Percentiles rank a stretch among this genome's conserved stretches.
These are phyloP conservation scores for Acanthosepion lycidas DNA, from an alignment of 2,888 invertebrate genomes.

Conservation along the genomic window DNA sequence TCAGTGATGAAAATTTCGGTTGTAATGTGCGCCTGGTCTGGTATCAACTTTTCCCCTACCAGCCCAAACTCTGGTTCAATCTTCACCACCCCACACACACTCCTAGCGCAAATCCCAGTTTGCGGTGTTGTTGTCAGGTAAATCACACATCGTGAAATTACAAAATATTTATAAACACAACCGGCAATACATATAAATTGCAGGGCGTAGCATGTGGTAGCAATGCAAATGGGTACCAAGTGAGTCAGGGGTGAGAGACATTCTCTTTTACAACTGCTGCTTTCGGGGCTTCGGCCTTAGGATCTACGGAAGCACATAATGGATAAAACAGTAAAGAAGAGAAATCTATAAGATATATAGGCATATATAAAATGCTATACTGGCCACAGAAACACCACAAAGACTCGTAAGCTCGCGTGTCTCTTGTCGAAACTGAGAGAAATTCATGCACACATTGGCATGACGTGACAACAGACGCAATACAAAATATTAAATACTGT, in stretches of 20 bases:
- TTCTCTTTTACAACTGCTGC: not conserved
- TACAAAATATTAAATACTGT: too few species aligned
- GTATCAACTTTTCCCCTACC: not conserved
- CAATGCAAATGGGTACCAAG: not conserved
- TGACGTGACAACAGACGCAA: too few species aligned
- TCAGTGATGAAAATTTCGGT: not conserved
- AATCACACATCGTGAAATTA: conserved; percentile 33
- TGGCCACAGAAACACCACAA: too few species aligned
- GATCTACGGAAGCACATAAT: not conserved
- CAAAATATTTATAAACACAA: conserved; percentile 13
- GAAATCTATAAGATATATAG: not conserved
- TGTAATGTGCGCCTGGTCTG: not conserved
- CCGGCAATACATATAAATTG: not conserved
- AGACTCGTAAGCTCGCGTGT: too few species aligned
- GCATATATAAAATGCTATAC: too few species aligned
- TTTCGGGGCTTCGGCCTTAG: not conserved
- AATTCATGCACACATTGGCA: too few species aligned
- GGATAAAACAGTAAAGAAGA: not conserved
- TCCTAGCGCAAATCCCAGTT: not conserved
- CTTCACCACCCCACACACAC: not conserved
- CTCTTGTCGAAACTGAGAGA: too few species aligned
- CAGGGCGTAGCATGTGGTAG: not conserved
- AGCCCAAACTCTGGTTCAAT: not conserved
- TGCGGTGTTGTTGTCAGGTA: conserved; percentile 18
- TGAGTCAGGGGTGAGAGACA: not conserved